phyloP scores from a whole-genome alignment of 2,113 vertebrate species.

The Donacobius atricapilla region DNA sequence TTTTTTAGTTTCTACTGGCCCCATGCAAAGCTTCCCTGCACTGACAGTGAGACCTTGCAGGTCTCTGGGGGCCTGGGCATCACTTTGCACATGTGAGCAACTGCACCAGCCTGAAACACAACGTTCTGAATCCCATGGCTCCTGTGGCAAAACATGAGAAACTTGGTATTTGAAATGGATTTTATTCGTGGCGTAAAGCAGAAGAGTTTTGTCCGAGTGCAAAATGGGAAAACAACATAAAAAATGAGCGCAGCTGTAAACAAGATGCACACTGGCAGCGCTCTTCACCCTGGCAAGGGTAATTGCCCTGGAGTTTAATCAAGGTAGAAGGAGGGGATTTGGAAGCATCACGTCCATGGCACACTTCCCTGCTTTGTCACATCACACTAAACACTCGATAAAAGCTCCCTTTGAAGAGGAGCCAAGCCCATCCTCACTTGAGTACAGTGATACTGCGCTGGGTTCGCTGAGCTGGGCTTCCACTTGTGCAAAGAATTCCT shows the following conservation, averaged over 20 bases:
- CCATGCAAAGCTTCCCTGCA: not conserved
- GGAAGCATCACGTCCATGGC: not conserved
- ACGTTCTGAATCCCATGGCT: not conserved
- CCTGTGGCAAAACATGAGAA: not conserved
- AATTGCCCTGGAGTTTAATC: not conserved
- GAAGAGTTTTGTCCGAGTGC: not conserved
- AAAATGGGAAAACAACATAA: not conserved
- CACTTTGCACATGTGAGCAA: not conserved
- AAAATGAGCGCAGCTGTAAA: not conserved
- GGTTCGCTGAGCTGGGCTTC: not conserved
- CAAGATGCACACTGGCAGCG: not conserved
- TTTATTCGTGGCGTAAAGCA: not conserved
- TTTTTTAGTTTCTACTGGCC: not conserved
- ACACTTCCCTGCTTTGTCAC: conserved; percentile 45
- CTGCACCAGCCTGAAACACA: not conserved
- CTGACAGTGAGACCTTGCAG: not conserved
- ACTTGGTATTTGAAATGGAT: not conserved
- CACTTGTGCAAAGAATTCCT: conserved; percentile 1
- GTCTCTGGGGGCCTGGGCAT: not conserved
- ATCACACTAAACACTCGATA: conserved; percentile 13
- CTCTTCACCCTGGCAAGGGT: not conserved
- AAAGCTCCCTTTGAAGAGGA: conserved; percentile 53
- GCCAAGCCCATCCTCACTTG: conserved; percentile 28
- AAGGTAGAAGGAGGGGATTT: conserved; percentile 1
- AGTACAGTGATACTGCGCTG: not conserved